Evolutionary conservation across 2,888 invertebrate species (phyloP).

Genomic region (Osedax fenrisi): DNA sequence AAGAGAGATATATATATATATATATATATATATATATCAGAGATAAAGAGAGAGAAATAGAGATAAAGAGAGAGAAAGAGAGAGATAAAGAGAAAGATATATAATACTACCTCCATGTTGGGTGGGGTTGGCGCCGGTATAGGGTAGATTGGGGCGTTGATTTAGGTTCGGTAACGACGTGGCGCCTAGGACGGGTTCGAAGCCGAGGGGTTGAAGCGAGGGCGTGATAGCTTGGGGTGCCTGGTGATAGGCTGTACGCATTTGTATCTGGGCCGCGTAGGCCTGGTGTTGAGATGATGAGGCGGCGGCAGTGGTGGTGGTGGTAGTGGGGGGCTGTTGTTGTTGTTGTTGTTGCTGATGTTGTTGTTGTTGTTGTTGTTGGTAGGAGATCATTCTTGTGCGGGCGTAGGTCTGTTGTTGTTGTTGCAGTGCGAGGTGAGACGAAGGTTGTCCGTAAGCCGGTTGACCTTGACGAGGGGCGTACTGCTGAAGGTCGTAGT

Average conservation of each 20-base stretch:
- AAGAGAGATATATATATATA: no score
- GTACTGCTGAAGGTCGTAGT: background rate
- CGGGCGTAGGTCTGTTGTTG: background rate
- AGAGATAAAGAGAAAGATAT: no score
- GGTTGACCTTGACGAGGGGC: background rate
- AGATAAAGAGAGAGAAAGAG: no score
- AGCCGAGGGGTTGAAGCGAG: background rate
- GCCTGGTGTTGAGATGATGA: background rate
- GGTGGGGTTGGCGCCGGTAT: constrained; percentile 45
- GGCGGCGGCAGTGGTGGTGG: background rate
- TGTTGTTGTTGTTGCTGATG: background rate
- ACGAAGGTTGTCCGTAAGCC: background rate
- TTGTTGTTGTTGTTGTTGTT: background rate
- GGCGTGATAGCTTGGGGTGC: background rate
- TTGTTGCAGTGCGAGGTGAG: background rate
- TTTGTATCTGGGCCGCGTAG: background rate
- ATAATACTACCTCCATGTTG: no score
- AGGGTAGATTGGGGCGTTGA: constrained; percentile 36
- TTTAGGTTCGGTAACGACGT: background rate
- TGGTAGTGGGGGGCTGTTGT: background rate
- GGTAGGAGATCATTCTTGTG: background rate
- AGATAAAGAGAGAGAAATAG: no score
- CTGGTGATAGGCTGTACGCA: background rate
- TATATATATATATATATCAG: no score
- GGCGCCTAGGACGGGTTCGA: background rate